Evolutionary conservation across 2,888 invertebrate species (phyloP), one percentile per base, ranked within the genome.

Genomic region (Abscondita cerata): DNA sequence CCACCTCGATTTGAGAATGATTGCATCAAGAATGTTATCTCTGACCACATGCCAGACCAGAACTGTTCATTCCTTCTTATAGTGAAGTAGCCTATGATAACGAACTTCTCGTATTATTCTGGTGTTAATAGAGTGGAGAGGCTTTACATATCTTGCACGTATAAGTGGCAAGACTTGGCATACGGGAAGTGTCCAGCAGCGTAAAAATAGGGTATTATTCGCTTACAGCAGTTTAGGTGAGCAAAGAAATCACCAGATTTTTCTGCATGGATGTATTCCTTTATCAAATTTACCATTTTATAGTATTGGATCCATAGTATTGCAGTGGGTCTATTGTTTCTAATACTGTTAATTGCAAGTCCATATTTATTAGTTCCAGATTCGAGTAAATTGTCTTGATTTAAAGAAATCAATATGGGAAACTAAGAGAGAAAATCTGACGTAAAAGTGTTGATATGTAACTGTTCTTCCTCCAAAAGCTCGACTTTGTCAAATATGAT

Each of bases 141-240:
- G 31, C 31, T 31, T 31, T 31, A 5, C 9, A 31, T 31, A 31
- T 31, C 31, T 9, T 31, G 31, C 9, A 31, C 31, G 9, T 31
- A 31, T 31, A 31, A 31, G 6, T 31, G 31, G 9, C 31, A 31
- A 31, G 31, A 9, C 31, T 31, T 31, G 31, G 31, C 36, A 36
- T 36, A 36, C 2, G 79, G 78, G 11, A 36, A 36, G 36, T 36
- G 36, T 36, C 36, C 36, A 36, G 36, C 36, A 5, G 3, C 36
- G 36, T 36, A 11, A 36, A 36, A 36, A 36, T 36, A 36, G 11
- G 36, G 36, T 36, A 36, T 36, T 2, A 36, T 36, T 36, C 11
- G 36, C 36, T 36, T 36, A 36, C 36, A 36, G 36, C 3, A 36
- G 11, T 36, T 36, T 9, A 36, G 36, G 36, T 36, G 36, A n/a